Evolutionary conservation across 1,140 invertebrate genomes (phyloP).

Genomic region (Charaxes varanes): DNA sequence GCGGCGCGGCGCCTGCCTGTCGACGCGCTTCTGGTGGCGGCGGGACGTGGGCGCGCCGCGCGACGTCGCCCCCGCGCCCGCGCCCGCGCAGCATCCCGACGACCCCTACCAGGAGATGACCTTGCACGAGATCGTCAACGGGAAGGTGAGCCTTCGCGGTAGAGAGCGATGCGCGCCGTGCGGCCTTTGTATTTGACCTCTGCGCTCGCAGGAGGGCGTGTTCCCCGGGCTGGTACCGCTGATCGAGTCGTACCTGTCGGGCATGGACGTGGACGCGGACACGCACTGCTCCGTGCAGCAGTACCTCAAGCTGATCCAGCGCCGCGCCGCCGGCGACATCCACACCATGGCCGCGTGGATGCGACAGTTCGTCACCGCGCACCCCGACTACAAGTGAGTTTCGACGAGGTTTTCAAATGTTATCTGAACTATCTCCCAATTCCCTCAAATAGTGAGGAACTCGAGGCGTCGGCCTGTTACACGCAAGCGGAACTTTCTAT

Average conservation of each 20-base stretch:
- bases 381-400: slow-evolving; percentile 91
- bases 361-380: slow-evolving; percentile 89
- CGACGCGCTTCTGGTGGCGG: slow-evolving; percentile 94
- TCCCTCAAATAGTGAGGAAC: too few species aligned
- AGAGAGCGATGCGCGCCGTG: not conserved
- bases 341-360: slow-evolving; percentile 95
- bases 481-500: too few species aligned
- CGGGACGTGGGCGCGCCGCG: slow-evolving; percentile 81
- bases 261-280: slow-evolving; percentile 96
- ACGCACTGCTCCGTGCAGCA: slow-evolving; percentile 97
- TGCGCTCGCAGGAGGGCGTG: slow-evolving; percentile 78
- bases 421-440: too few species aligned
- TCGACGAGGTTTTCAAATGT: too few species aligned
- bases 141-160: slow-evolving; percentile 79
- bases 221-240: slow-evolving; percentile 97
- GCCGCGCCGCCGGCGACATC: slow-evolving; percentile 89
- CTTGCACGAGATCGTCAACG: slow-evolving; percentile 98
- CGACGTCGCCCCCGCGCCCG: slow-evolving; percentile 58
- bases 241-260: slow-evolving; percentile 93
- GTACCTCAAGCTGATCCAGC: slow-evolving; percentile 96
- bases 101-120: slow-evolving; percentile 81
- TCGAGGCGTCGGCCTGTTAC: too few species aligned
- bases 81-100: slow-evolving; percentile 18
- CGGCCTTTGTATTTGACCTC: too few species aligned
- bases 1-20: slow-evolving; percentile 88